Conservation (phyloP, 2,888 invertebrate genomes). For the Meiosimyza platycephala region DNA sequence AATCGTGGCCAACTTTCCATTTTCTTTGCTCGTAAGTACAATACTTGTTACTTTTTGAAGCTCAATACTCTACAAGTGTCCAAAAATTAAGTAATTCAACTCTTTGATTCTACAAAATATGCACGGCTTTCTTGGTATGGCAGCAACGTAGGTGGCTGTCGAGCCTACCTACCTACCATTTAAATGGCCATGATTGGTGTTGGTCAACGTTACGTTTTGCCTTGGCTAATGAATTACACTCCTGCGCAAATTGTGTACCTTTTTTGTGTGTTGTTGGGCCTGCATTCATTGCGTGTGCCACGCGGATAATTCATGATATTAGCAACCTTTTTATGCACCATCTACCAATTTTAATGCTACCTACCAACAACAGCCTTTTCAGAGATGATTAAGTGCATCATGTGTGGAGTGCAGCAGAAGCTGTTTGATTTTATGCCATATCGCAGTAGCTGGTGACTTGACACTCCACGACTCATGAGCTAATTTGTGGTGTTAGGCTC, state of each 20-base stretch:
- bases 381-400: conserved; percentile 15
- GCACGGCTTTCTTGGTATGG: not conserved
- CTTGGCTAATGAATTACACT: conserved; percentile 10
- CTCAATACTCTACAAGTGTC: not conserved
- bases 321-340: not conserved
- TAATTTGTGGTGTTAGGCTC: not conserved
- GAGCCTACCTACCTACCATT: not conserved
- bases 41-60: not conserved
- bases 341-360: not conserved
- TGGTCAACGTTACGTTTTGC: not conserved
- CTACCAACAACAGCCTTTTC: not conserved
- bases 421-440: no score
- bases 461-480: not conserved
- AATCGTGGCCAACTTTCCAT: conserved; percentile 13
- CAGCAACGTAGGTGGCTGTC: conserved; percentile 10
- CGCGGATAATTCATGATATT: conserved; percentile 26
- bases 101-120: not conserved
- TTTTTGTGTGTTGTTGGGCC: conserved; percentile 29
- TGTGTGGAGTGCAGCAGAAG: conserved; percentile 1
- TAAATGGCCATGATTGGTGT: conserved; percentile 7
- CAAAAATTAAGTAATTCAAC: conserved; percentile 24
- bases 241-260: conserved; percentile 38
- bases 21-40: not conserved
- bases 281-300: conserved; percentile 23
- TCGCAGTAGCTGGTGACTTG: conserved; percentile 1